Evolutionary conservation across 2,888 invertebrate species (phyloP), one percentile per base, ranked within the genome.

Genomic region (Adela reaumurella): DNA sequence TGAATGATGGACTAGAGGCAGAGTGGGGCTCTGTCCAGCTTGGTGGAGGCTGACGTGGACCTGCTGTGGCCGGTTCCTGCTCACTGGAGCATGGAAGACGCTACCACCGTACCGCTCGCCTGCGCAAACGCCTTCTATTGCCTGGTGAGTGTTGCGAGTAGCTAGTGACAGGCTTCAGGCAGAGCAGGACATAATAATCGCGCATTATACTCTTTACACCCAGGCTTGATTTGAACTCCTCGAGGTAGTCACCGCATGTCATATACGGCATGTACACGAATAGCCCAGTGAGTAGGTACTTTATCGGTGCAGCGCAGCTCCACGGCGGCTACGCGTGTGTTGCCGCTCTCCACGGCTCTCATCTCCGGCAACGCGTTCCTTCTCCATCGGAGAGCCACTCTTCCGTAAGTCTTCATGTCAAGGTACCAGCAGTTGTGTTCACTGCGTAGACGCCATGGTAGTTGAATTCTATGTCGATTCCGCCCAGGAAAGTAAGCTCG

Each of bases 401-500:
- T 14, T 35, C 35, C 35, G 35, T 35, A 35, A n/a, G 47, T 17
- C 47, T 5, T 6, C 47, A 20, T 8, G 24, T 43, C 4, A 47
- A 16, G 11, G 28, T 18, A 4, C 20, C 47, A 2, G 24, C 3
- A 1, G 43, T 19, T 14, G 35, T 35, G n/a, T 48, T 44, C 1
- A 48, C 29, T 3, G 48, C 48, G 19, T 43, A 48, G 3, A 44
- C 44, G 3, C 48, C 48, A 2, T 43, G 29, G 16, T 29, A 48
- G 3, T 29, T 44, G 29, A 44, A 48, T 1, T 17, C 24, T n/a
- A 11, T 14, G 8, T 19, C 29, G 11, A 48, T 19, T 6, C 1
- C 2, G 43, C 35, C 28, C 17, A 48, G 18, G n/a, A 48, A 29
- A n/a, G 24, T 28, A 10, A 48, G 24, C 3, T 48, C 48, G 3